Conservation (phyloP, 2,888 invertebrate genomes). For the Salticus scenicus region DNA sequence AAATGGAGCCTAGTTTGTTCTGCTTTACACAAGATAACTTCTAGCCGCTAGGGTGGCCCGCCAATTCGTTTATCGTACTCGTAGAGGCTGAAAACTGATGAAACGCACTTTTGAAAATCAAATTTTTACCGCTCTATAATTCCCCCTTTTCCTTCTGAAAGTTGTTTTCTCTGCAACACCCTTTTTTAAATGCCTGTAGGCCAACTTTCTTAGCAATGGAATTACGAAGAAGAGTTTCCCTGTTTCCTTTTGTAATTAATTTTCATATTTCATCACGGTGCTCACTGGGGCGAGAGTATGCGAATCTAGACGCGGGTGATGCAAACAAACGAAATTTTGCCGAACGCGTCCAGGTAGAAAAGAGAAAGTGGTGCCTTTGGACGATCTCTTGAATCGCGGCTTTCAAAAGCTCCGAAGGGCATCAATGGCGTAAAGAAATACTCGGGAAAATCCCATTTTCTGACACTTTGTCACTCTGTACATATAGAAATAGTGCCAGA, state of each 20-base stretch:
- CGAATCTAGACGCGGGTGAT: neutral
- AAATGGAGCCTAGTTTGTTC: too few species aligned
- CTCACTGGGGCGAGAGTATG: slow-evolving; percentile 26
- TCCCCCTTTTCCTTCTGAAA: slow-evolving; percentile 25
- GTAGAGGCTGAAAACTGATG: slow-evolving; percentile 40
- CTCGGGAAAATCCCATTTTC: neutral
- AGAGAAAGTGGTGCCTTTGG: neutral
- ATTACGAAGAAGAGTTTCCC: slow-evolving; percentile 25
- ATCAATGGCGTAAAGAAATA: slow-evolving; percentile 63
- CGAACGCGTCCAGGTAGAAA: slow-evolving; percentile 58
- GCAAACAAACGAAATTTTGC: slow-evolving; percentile 40
- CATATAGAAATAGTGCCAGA: too few species aligned
- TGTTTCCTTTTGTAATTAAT: slow-evolving; percentile 61
- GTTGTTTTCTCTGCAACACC: slow-evolving; percentile 31
- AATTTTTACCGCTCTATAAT: slow-evolving; percentile 58
- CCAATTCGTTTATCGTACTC: slow-evolving; percentile 3
- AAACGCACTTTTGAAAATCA: slow-evolving; percentile 66
- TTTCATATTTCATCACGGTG: slow-evolving; percentile 68
- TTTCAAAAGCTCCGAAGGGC: slow-evolving; percentile 45
- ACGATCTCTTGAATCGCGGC: neutral
- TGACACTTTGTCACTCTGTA: neutral
- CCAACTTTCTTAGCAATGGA: slow-evolving; percentile 41
- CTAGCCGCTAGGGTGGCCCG: neutral
- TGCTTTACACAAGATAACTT: too few species aligned
- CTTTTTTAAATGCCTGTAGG: slow-evolving; percentile 61